phyloP scores from a whole-genome alignment of 2,888 invertebrate species.

The Drosophila neutralis region DNA sequence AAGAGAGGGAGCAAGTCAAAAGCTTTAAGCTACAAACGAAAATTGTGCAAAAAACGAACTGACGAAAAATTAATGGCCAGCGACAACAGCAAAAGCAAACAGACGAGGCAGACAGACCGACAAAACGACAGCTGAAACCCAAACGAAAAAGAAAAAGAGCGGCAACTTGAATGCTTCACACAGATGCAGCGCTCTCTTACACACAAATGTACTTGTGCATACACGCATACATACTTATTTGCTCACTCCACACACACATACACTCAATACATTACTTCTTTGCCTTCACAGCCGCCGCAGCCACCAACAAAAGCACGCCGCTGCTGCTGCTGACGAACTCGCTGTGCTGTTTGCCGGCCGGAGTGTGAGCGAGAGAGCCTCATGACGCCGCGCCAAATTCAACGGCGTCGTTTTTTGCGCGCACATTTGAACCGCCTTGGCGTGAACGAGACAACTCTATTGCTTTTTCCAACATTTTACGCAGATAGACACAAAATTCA shows the following conservation, averaged over 20 bases:
- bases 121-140: slow-evolving; percentile 64
- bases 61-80: slow-evolving; percentile 53
- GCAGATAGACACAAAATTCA: slow-evolving; percentile 81
- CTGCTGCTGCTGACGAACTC: slow-evolving; percentile 48
- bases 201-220: slow-evolving; percentile 25
- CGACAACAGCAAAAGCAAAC: slow-evolving; percentile 59
- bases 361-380: slow-evolving; percentile 72
- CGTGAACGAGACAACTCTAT: slow-evolving; percentile 67
- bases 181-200: slow-evolving; percentile 45
- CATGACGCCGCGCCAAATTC: slow-evolving; percentile 78
- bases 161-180: slow-evolving; percentile 71
- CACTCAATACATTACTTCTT: slow-evolving; percentile 58
- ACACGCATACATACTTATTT: slow-evolving; percentile 58
- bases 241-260: slow-evolving; percentile 59
- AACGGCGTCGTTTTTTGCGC: slow-evolving; percentile 79
- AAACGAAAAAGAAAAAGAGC: slow-evolving; percentile 64
- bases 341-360: slow-evolving; percentile 71
- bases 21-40: slow-evolving; percentile 63
- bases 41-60: slow-evolving; percentile 43
- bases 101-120: slow-evolving; percentile 46
- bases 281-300: slow-evolving; percentile 46
- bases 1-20: slow-evolving; percentile 30
- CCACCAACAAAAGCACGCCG: slow-evolving; percentile 40
- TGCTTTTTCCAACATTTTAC: slow-evolving; percentile 55
- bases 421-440: slow-evolving; percentile 53